These are phyloP conservation scores for Callorhinus ursinus DNA, from an alignment of 2,113 vertebrate species.

Conservation along the genomic window DNA sequence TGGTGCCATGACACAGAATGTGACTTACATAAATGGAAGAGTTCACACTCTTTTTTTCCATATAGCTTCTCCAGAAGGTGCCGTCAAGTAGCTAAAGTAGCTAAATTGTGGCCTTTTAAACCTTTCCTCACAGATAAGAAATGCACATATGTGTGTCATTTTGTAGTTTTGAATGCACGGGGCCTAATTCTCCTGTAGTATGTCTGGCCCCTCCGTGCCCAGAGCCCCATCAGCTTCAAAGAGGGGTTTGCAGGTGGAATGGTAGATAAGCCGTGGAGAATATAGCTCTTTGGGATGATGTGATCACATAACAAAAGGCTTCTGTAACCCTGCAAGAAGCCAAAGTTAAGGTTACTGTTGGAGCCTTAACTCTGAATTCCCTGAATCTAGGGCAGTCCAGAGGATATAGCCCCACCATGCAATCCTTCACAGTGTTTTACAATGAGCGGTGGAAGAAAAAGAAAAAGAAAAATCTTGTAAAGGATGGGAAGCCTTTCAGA, in stretches of 20 bases:
- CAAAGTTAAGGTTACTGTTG: constrained; percentile 65
- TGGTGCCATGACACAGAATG: constrained; percentile 64
- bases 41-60: background rate
- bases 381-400: constrained; percentile 73
- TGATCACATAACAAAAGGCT: constrained; percentile 74
- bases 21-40: constrained; percentile 66
- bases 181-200: constrained; percentile 58
- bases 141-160: constrained; percentile 53
- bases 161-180: constrained; percentile 60
- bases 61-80: constrained; percentile 55
- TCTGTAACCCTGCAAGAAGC: constrained; percentile 65
- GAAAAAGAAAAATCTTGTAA: constrained; percentile 43
- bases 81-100: constrained; percentile 63
- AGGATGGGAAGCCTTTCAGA: constrained; percentile 65
- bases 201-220: constrained; percentile 6
- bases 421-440: constrained; percentile 70
- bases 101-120: constrained; percentile 72
- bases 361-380: constrained; percentile 69
- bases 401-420: background rate
- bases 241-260: constrained; percentile 64
- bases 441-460: constrained; percentile 28
- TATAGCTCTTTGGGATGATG: constrained; percentile 58
- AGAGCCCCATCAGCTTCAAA: constrained; percentile 70
- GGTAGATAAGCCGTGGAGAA: constrained; percentile 63
- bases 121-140: constrained; percentile 69